phyloP scores from a whole-genome alignment of 2,888 invertebrate genomes.

The Metallyticus violacea region DNA sequence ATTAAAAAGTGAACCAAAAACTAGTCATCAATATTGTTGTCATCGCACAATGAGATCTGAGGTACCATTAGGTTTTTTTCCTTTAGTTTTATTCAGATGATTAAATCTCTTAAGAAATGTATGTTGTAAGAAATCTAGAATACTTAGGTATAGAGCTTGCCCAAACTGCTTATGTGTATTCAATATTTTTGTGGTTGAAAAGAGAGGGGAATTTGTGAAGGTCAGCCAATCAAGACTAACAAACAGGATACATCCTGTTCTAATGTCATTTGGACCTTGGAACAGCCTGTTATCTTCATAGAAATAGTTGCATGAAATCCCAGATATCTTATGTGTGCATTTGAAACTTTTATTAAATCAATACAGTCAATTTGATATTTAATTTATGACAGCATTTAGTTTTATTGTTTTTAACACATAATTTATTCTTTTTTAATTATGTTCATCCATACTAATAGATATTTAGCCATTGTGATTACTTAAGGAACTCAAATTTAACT shows the following conservation, averaged over 20 bases:
- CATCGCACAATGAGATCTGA: slow-evolving; percentile 25
- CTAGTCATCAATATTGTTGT: slow-evolving; percentile 29
- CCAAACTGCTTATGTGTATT: not conserved
- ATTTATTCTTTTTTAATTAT: not conserved
- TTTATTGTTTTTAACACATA: not conserved
- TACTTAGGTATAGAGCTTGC: not conserved
- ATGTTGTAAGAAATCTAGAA: not conserved
- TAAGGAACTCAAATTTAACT: not conserved
- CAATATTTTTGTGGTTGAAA: not conserved
- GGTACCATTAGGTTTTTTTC: not conserved
- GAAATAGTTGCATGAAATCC: not conserved
- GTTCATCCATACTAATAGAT: not conserved
- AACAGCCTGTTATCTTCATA: not conserved
- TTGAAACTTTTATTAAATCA: not conserved
- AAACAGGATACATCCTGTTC: not conserved
- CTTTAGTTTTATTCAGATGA: slow-evolving; percentile 17
- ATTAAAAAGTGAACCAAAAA: slow-evolving; percentile 11
- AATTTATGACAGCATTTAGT: not conserved
- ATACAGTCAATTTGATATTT: slow-evolving; percentile 19
- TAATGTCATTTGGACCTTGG: not conserved
- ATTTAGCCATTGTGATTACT: not conserved
- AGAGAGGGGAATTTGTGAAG: not conserved
- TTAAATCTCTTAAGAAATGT: not conserved
- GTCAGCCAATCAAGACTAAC: slow-evolving; percentile 10
- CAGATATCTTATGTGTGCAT: not conserved